These are phyloP conservation scores for Varanus salvator DNA, from an alignment of 2,113 vertebrate species.

Conservation along the genomic window DNA sequence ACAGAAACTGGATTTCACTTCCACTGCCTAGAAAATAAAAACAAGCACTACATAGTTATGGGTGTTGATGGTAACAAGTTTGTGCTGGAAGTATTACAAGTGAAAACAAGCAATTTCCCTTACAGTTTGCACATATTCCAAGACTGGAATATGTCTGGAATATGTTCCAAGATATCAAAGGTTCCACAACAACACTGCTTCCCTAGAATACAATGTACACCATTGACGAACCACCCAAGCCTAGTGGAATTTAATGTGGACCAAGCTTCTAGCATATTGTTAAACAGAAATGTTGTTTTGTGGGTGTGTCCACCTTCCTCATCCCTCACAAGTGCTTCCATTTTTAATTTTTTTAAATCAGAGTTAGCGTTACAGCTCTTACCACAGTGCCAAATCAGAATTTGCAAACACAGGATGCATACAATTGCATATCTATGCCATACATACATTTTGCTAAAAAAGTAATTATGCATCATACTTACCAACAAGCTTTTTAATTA, in stretches of 20 bases:
- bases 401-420: neutral
- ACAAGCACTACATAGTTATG: slow-evolving; percentile 21
- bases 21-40: slow-evolving; percentile 78
- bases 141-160: neutral
- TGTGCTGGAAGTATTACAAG: neutral
- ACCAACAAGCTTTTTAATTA: slow-evolving; percentile 98
- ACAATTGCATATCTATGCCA: neutral
- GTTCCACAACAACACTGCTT: neutral
- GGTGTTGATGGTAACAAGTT: neutral
- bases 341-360: neutral
- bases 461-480: slow-evolving; percentile 71
- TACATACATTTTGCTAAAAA: slow-evolving; percentile 30
- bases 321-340: neutral
- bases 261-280: neutral
- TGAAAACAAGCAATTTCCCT: neutral
- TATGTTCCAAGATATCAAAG: neutral
- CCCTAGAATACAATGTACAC: neutral
- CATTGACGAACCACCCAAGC: neutral
- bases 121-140: neutral
- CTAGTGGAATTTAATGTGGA: neutral
- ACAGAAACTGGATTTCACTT: slow-evolving; percentile 97
- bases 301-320: neutral
- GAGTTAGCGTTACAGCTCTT: neutral
- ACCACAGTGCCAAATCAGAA: neutral
- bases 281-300: neutral